Conservation (phyloP, 1,140 invertebrate species). For the Globodera rostochiensis region DNA sequence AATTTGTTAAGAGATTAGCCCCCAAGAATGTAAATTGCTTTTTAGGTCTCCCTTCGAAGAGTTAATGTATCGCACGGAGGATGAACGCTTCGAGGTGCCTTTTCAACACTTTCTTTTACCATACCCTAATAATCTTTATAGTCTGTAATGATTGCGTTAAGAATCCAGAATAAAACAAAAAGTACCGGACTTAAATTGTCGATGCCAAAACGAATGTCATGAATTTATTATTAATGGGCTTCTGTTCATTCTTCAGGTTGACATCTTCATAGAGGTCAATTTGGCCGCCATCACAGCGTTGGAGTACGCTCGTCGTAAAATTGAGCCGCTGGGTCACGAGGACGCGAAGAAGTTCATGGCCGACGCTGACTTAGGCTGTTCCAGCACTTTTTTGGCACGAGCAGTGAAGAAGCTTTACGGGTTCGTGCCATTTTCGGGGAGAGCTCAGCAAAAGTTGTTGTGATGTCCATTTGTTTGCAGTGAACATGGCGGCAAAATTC, state of each 20-base stretch:
- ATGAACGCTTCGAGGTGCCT: conserved; percentile 74
- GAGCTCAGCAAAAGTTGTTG: neutral
- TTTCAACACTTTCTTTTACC: conserved; percentile 97
- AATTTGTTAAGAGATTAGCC: too few species aligned
- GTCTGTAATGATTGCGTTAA: neutral
- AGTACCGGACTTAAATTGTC: neutral
- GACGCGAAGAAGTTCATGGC: conserved; percentile 85
- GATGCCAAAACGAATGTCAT: neutral
- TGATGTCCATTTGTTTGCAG: conserved; percentile 78
- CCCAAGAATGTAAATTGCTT: neutral
- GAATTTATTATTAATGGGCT: neutral
- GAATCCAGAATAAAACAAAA: neutral
- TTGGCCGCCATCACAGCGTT: conserved; percentile 86
- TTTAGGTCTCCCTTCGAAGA: conserved; percentile 16
- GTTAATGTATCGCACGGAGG: conserved; percentile 24
- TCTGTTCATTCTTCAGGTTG: conserved; percentile 74
- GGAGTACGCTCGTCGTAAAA: conserved; percentile 86
- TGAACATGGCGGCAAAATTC: conserved; percentile 90
- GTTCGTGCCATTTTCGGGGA: conserved; percentile 15
- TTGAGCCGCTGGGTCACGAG: conserved; percentile 83
- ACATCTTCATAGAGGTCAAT: conserved; percentile 96
- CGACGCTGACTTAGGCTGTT: conserved; percentile 87
- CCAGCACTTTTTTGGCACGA: conserved; percentile 66
- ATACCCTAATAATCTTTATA: conserved; percentile 75
- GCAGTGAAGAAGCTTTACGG: conserved; percentile 55